Conservation (phyloP, 2,888 invertebrate species). For the Torymus auratus region DNA sequence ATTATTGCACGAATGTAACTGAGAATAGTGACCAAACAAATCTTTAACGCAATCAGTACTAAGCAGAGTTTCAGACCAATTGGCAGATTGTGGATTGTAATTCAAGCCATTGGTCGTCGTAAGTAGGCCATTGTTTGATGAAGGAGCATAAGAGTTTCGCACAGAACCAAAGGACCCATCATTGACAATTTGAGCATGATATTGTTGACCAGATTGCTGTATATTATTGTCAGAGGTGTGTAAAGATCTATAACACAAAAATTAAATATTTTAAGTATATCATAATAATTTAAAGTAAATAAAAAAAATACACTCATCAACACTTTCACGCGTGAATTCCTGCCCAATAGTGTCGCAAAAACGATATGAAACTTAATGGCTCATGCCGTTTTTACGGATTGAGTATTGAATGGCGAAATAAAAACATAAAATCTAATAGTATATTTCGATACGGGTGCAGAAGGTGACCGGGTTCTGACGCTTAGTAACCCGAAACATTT, state of each 20-base stretch:
- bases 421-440: no score
- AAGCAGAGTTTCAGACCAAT: constrained; percentile 67
- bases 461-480: no score
- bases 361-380: no score
- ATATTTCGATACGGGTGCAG: no score
- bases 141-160: constrained; percentile 62
- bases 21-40: constrained; percentile 69
- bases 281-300: neutral
- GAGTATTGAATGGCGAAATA: no score
- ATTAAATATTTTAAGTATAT: neutral
- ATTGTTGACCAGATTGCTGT: constrained; percentile 56
- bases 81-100: constrained; percentile 61
- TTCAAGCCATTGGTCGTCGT: constrained; percentile 63
- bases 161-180: constrained; percentile 55
- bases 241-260: constrained; percentile 38
- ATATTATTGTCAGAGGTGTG: constrained; percentile 59
- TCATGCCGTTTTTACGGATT: no score
- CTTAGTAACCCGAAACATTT: no score
- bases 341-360: no score
- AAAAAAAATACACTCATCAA: neutral
- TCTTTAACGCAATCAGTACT: constrained; percentile 67
- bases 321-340: no score
- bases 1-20: constrained; percentile 61
- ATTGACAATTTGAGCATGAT: constrained; percentile 57
- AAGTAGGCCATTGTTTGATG: constrained; percentile 66